phyloP scores from a whole-genome alignment of 2,888 invertebrate species.

The Lydus trimaculatus region DNA sequence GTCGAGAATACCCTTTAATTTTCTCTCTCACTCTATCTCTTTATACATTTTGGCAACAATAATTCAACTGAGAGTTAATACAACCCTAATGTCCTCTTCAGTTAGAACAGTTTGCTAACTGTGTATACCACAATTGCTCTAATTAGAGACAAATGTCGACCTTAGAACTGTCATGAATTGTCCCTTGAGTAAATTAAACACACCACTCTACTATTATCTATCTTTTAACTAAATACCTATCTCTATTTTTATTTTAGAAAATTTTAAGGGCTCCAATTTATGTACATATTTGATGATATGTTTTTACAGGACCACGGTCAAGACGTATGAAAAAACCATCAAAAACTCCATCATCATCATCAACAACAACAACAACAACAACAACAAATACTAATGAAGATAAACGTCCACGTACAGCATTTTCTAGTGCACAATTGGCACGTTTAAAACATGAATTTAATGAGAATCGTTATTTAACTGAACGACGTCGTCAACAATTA shows the following conservation, averaged over 20 bases:
- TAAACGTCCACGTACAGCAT: slow-evolving; percentile 95
- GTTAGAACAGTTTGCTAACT: slow-evolving; percentile 45
- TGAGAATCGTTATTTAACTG: slow-evolving; percentile 92
- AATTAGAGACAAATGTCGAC: slow-evolving; percentile 57
- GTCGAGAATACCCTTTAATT: slow-evolving; percentile 21
- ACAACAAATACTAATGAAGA: slow-evolving; percentile 67
- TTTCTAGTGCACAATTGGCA: slow-evolving; percentile 91
- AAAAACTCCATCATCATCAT: no score
- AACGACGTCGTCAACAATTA: slow-evolving; percentile 86
- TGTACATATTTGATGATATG: no score
- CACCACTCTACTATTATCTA: not conserved
- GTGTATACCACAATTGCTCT: slow-evolving; percentile 55
- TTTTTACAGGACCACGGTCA: slow-evolving; percentile 68
- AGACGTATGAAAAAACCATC: slow-evolving; percentile 63
- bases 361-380: slow-evolving; percentile 63
- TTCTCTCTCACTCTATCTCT: slow-evolving; percentile 40
- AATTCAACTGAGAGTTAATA: slow-evolving; percentile 50
- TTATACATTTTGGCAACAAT: slow-evolving; percentile 1
- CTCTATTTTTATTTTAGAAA: no score
- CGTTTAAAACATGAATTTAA: slow-evolving; percentile 93
- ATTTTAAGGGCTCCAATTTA: no score
- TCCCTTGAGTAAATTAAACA: slow-evolving; percentile 19
- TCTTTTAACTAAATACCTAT: not conserved
- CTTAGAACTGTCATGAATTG: slow-evolving; percentile 32
- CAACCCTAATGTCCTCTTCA: slow-evolving; percentile 52